phyloP scores from a whole-genome alignment of 2,113 vertebrate species.

The Sinocyclocheilus rhinocerous region DNA sequence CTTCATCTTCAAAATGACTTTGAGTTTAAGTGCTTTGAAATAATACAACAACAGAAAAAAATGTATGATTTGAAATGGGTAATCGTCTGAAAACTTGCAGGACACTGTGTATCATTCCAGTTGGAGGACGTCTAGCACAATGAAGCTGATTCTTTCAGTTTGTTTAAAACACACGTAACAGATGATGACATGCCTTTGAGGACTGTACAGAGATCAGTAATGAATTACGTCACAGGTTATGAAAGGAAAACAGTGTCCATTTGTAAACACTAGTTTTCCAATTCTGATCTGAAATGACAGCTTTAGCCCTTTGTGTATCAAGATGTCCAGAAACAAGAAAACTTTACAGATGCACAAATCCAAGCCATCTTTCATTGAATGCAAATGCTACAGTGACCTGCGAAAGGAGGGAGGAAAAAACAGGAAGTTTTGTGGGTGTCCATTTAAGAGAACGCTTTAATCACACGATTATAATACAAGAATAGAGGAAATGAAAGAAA shows the following conservation, averaged over 20 bases:
- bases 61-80: background rate
- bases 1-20: background rate
- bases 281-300: constrained; percentile 10
- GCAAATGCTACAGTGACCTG: constrained; percentile 43
- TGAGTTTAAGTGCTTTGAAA: constrained; percentile 9
- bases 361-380: constrained; percentile 32
- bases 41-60: background rate
- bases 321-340: constrained; percentile 46
- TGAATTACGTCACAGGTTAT: constrained; percentile 5
- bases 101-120: background rate
- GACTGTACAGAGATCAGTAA: background rate
- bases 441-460: constrained; percentile 44
- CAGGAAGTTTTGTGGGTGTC: no score
- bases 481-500: constrained; percentile 14
- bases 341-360: constrained; percentile 19
- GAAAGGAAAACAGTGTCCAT: constrained; percentile 2
- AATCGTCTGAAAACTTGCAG: background rate
- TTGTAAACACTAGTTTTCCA: background rate
- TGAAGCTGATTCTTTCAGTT: background rate
- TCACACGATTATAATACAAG: constrained; percentile 52
- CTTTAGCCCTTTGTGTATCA: constrained; percentile 34
- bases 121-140: background rate
- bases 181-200: background rate
- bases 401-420: constrained; percentile 23
- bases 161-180: background rate